Conservation (phyloP, 2,113 vertebrate genomes). For the Himantopus leucocephalus region DNA sequence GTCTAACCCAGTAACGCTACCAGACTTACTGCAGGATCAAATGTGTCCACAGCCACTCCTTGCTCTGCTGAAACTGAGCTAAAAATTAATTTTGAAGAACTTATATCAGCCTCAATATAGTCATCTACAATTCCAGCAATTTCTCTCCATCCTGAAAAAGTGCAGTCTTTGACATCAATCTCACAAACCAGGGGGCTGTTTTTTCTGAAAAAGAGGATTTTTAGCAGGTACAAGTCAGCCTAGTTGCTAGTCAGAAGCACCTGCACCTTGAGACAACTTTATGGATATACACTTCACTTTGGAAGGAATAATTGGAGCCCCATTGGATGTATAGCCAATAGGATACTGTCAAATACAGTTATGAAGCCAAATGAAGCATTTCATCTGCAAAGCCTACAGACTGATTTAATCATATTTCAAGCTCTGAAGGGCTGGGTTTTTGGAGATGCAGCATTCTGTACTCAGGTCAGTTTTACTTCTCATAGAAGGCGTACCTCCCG, state of each 20-base stretch:
- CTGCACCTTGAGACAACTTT: not conserved
- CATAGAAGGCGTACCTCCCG: not conserved
- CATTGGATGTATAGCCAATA: fast-evolving
- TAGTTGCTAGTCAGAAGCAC: not conserved
- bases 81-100: not conserved
- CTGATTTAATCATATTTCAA: not conserved
- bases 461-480: not conserved
- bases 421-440: not conserved
- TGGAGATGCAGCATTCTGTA: not conserved
- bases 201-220: not conserved
- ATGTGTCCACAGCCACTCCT: not conserved
- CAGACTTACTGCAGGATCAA: not conserved
- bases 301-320: not conserved
- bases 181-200: not conserved
- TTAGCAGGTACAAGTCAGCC: not conserved
- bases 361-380: not conserved
- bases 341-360: not conserved
- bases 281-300: not conserved
- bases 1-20: not conserved
- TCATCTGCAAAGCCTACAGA: not conserved
- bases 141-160: not conserved
- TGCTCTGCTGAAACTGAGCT: not conserved
- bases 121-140: not conserved
- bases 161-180: not conserved
- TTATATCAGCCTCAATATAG: not conserved